Conservation (phyloP, 2,797 vertebrate genomes). For the Neostethus bicornis region DNA sequence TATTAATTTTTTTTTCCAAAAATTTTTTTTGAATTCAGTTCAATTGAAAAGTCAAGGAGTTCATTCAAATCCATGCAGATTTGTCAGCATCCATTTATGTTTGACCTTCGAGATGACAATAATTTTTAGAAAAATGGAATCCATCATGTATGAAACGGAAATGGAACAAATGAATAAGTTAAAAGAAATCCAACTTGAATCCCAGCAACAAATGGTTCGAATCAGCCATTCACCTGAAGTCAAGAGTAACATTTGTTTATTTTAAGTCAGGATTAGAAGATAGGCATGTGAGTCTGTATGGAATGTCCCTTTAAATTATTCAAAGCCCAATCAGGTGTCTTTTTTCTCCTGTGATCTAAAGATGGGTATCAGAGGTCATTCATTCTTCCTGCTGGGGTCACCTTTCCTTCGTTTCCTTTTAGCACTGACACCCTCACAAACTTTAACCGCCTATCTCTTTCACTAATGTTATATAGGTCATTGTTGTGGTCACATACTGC, state of each 20-base stretch:
- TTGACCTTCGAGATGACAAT: conserved; percentile 41
- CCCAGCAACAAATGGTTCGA: conserved; percentile 40
- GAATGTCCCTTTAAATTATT: conserved; percentile 87
- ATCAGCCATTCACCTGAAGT: conserved; percentile 72
- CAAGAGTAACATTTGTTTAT: conserved; percentile 77
- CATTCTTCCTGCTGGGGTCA: conserved; percentile 87
- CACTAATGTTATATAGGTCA: conserved; percentile 67
- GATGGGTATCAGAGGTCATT: conserved; percentile 93
- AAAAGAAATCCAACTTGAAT: conserved; percentile 35
- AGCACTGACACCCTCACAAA: conserved; percentile 60
- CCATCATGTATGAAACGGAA: conserved; percentile 50
- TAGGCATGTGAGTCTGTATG: conserved; percentile 70
- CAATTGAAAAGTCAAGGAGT: background rate
- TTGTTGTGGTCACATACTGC: conserved; percentile 56
- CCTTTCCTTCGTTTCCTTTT: conserved; percentile 81
- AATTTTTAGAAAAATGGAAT: conserved; percentile 26
- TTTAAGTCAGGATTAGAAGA: conserved; percentile 60
- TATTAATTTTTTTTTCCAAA: too few relatives aligned
- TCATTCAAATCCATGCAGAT: background rate
- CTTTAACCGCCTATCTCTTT: conserved; percentile 70
- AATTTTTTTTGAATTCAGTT: background rate
- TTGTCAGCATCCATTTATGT: conserved; percentile 1
- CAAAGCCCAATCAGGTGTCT: conserved; percentile 79
- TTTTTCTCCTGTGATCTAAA: conserved; percentile 82
- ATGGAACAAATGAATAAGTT: conserved; percentile 60